Evolutionary conservation across 2,113 vertebrate species (phyloP).

Genomic region (Cercopithecus mona): DNA sequence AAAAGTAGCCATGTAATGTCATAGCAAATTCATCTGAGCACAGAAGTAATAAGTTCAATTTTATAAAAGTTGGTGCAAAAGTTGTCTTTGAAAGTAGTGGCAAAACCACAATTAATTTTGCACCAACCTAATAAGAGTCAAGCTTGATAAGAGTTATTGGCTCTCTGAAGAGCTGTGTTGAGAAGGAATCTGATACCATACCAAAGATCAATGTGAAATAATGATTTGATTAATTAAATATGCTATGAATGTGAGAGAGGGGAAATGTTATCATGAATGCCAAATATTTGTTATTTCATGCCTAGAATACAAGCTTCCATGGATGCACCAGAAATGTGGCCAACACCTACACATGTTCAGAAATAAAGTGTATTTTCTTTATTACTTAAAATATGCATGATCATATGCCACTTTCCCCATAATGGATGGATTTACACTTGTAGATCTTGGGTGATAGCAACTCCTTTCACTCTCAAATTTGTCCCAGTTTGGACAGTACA

Average conservation of each 20-base stretch:
- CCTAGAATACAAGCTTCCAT: background rate
- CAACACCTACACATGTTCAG: background rate
- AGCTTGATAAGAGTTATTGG: background rate
- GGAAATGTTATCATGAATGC: background rate
- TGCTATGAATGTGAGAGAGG: background rate
- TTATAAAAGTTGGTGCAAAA: background rate
- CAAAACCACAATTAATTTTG: too few relatives aligned
- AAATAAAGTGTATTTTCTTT: background rate
- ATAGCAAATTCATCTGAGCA: background rate
- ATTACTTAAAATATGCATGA: background rate
- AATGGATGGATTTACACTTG: background rate
- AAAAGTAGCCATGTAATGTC: background rate
- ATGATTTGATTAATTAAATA: background rate
- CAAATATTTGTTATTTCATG: background rate
- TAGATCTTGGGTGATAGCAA: background rate
- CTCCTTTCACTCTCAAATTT: background rate
- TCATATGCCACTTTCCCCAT: background rate
- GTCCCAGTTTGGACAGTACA: background rate
- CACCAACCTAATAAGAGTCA: background rate
- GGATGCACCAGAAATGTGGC: background rate
- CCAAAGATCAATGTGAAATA: background rate
- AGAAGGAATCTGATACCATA: background rate
- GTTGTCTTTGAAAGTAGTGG: too few relatives aligned
- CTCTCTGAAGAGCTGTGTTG: background rate
- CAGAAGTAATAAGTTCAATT: background rate